Evolutionary conservation across 2,797 vertebrate genomes (phyloP).

Genomic region (Salmo trutta): DNA sequence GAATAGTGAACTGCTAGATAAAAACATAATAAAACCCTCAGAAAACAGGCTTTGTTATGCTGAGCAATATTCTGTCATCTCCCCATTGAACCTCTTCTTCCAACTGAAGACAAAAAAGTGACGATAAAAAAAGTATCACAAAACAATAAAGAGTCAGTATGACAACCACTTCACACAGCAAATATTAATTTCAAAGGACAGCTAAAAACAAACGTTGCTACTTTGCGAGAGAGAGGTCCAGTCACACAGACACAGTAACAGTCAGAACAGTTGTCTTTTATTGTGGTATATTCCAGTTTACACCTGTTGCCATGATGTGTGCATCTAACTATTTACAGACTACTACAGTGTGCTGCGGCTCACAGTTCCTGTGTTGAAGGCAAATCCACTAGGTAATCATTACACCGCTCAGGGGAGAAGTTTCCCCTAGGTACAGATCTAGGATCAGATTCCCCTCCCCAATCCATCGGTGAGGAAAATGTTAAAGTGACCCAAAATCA

Average conservation of each 20-base stretch:
- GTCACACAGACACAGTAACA: conserved; percentile 35
- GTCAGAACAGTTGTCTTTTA: conserved; percentile 64
- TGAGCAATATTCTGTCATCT: conserved; percentile 51
- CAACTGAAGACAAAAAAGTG: background rate
- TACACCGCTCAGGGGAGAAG: background rate
- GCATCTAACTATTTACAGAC: conserved; percentile 67
- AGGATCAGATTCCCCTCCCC: conserved; percentile 11
- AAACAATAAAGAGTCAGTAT: background rate
- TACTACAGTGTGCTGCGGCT: conserved; percentile 54
- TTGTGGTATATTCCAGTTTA: conserved; percentile 63
- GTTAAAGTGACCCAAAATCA: background rate
- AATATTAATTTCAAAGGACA: background rate
- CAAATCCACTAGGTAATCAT: conserved; percentile 33
- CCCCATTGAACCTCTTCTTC: too few relatives aligned
- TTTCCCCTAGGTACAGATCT: background rate
- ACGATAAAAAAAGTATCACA: background rate
- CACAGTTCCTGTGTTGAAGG: conserved; percentile 55
- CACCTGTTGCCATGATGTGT: conserved; percentile 60
- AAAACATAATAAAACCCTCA: conserved; percentile 34
- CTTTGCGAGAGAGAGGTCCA: background rate
- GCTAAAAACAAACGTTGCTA: too few relatives aligned
- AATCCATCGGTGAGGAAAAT: background rate
- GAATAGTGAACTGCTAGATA: too few relatives aligned
- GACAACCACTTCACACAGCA: background rate
- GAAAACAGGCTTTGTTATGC: conserved; percentile 50